These are phyloP conservation scores for Catharus bicknelli DNA, from an alignment of 2,113 vertebrate genomes.

Conservation along the genomic window DNA sequence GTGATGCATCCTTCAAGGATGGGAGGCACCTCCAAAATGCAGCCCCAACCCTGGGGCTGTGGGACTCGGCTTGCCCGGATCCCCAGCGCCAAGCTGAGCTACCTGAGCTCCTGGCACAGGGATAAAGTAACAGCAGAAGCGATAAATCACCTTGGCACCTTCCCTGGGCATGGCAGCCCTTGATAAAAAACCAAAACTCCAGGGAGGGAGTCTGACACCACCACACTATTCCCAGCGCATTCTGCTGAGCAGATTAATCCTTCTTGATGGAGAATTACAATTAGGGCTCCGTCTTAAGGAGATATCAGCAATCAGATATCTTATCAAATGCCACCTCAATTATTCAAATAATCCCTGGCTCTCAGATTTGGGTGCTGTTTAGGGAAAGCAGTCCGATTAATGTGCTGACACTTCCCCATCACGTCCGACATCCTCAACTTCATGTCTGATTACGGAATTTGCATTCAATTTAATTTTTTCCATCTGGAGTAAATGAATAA, in stretches of 20 bases:
- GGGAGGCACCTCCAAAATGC: background rate
- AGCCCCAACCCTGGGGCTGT: rapidly evolving
- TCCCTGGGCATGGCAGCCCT: background rate
- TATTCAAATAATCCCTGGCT: constrained; percentile 47
- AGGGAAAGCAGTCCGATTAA: constrained; percentile 29
- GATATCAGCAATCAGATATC: constrained; percentile 38
- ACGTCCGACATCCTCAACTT: constrained; percentile 46
- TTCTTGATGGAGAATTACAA: constrained; percentile 36
- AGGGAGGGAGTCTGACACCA: background rate
- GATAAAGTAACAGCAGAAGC: background rate
- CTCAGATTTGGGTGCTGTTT: constrained; percentile 36
- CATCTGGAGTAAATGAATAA: constrained; percentile 70
- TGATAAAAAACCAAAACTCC: background rate
- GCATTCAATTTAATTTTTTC: constrained; percentile 58
- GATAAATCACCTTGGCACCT: background rate
- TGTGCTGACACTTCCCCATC: constrained; percentile 41
- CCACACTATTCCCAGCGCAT: background rate
- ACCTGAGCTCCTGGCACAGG: background rate
- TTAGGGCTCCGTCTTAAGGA: constrained; percentile 25
- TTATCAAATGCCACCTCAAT: constrained; percentile 48
- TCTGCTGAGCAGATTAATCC: background rate
- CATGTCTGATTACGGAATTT: constrained; percentile 43
- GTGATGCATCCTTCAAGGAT: rapidly evolving
- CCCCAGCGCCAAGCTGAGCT: rapidly evolving
- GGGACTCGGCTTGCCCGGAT: background rate